phyloP scores from a whole-genome alignment of 1,140 invertebrate genomes.

The Bombus ignitus region DNA sequence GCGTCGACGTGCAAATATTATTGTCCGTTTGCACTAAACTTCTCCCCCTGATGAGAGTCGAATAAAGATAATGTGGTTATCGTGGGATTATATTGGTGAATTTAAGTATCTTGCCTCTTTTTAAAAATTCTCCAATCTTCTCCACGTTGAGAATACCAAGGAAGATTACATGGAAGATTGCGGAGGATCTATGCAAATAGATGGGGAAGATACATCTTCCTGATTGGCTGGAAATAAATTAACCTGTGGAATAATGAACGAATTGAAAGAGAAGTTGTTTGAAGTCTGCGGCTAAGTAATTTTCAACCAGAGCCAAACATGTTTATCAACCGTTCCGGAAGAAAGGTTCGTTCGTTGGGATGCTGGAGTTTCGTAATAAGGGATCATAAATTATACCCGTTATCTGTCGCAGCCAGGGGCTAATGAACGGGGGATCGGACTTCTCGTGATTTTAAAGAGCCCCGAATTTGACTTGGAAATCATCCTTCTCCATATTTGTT shows the following conservation, averaged over 20 bases:
- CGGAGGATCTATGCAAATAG: background rate
- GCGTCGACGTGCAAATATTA: background rate
- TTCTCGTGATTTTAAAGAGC: background rate
- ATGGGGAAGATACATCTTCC: too few species aligned
- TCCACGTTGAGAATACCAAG: background rate
- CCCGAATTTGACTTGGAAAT: slow-evolving; percentile 33
- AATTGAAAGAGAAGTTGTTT: background rate
- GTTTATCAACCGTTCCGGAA: slow-evolving; percentile 13
- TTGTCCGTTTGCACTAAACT: background rate
- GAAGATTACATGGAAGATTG: background rate
- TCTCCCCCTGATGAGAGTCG: background rate
- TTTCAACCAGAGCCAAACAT: background rate
- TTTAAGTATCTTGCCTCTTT: background rate
- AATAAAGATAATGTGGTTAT: background rate
- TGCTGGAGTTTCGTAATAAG: slow-evolving; percentile 11
- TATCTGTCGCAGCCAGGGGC: slow-evolving; percentile 19
- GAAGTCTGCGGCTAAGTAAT: background rate
- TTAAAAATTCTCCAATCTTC: background rate
- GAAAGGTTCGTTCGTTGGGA: background rate
- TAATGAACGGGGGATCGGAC: slow-evolving; percentile 14
- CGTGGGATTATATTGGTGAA: background rate
- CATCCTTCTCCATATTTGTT: background rate
- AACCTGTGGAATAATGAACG: background rate
- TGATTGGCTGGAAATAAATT: background rate
- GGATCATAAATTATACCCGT: slow-evolving; percentile 21